Evolutionary conservation across 2,113 vertebrate genomes (phyloP), one percentile per base, ranked within the genome.

Genomic region (Willisornis vidua): DNA sequence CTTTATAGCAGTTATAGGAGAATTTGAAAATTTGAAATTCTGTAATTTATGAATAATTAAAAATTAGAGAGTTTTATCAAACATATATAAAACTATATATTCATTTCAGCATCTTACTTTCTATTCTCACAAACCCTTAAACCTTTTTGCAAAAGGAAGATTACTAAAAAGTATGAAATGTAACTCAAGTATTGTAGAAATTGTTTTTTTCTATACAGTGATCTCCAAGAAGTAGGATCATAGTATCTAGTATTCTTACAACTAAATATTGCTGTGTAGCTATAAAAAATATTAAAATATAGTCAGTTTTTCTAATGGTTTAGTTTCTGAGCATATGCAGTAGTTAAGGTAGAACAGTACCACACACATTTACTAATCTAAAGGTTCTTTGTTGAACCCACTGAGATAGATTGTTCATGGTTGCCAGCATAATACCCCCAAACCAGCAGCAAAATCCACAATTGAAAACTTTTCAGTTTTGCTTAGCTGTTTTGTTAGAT

Each of bases 141-240:
- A 75, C 3, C 1, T 14, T 76, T 72, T 35, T 25, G 7, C 16
- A 79, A 45, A 66, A 49, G 7, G 5, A 73, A 70, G 24, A 45
- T 79, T 71, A 51, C 5, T 46, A 74, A 79, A 84, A 90, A n/a
- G 23, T 28, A 17, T 39, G 14, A 59, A 49, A 39, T 14, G 1
- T 18, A 59, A 61, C 15, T 58, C 7, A 72, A 59, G 5, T 16
- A 6, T 62, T 73, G 24, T 12, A 29, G 85, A 92, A 87, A 26
- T 9, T 57, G 1, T 19, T 9, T 57, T 75, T 80, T 62, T 43
- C 41, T 7, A 19, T 62, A 23, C 6, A 0, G 0, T 49, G 4
- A 10, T 63, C 2, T 55, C 45, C 70, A 57, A 62, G 33, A 91
- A 66, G 59, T 22, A n/a, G 20, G 2, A 18, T 43, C 18, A 66